Conservation (phyloP, 2,113 vertebrate genomes). For the Australoheros scitulus region DNA sequence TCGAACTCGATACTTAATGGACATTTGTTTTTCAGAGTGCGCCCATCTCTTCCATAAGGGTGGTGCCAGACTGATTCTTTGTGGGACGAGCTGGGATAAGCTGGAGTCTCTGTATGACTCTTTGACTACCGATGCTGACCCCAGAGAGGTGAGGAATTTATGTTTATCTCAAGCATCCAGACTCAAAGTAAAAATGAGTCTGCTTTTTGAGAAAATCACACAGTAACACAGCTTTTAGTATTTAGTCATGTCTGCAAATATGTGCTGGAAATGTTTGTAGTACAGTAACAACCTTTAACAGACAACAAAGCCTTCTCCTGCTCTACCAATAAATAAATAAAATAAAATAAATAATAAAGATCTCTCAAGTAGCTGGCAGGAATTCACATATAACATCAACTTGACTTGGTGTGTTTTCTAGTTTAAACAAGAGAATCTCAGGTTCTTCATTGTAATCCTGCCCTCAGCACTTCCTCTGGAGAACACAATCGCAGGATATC, state of each 20-base stretch:
- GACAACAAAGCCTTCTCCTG: neutral
- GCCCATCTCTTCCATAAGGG: conserved; percentile 88
- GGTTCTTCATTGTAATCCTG: conserved; percentile 25
- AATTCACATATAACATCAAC: neutral
- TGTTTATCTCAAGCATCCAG: too few species aligned
- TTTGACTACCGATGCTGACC: conserved; percentile 85
- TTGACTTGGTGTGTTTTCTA: neutral
- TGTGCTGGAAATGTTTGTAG: neutral
- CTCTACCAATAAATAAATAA: neutral
- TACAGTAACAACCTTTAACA: neutral
- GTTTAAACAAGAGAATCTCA: neutral
- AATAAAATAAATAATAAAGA: neutral
- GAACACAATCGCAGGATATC: conserved; percentile 80
- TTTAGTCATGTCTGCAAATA: neutral
- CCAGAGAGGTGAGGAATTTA: conserved; percentile 81
- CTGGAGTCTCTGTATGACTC: conserved; percentile 88
- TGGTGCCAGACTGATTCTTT: conserved; percentile 91
- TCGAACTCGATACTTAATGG: neutral
- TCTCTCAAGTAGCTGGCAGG: neutral
- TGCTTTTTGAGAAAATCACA: neutral
- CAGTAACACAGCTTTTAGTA: conserved; percentile 5
- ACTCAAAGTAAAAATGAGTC: neutral
- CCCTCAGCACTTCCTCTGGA: conserved; percentile 64
- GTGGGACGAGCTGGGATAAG: conserved; percentile 91
- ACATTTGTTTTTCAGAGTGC: conserved; percentile 82